Conservation (phyloP, 2,797 vertebrate genomes). For the Octomys mimax region DNA sequence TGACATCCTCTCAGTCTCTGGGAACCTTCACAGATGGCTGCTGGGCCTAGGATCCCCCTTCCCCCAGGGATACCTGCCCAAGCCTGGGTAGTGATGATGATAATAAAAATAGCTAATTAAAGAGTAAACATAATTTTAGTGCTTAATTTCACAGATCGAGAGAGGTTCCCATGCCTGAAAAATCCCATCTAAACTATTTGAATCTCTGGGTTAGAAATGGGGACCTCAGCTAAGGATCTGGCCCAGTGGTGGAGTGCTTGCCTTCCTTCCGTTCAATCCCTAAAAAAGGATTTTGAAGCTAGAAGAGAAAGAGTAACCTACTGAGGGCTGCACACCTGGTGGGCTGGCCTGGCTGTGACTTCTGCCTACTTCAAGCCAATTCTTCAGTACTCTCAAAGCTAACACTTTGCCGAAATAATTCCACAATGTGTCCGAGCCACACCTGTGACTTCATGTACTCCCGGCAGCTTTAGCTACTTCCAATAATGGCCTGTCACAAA, state of each 20-base stretch:
- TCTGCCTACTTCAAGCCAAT: background rate
- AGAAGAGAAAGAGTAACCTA: background rate
- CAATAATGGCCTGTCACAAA: background rate
- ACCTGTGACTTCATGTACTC: background rate
- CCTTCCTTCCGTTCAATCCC: background rate
- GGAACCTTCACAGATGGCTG: background rate
- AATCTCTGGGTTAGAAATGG: conserved; percentile 10
- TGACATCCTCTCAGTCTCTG: fast-evolving
- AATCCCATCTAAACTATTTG: background rate
- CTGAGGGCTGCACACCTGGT: background rate
- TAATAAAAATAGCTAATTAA: background rate
- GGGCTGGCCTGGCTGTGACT: background rate
- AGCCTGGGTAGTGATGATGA: background rate
- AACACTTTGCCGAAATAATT: background rate
- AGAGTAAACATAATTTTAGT: background rate
- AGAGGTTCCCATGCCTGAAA: fast-evolving
- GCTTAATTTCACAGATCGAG: background rate
- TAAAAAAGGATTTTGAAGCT: background rate
- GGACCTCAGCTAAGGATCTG: background rate
- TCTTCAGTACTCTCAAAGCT: background rate
- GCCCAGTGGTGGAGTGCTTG: too few species aligned
- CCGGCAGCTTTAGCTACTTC: background rate
- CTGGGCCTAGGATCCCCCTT: background rate
- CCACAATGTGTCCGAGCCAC: background rate
- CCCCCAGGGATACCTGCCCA: background rate